phyloP scores from a whole-genome alignment of 2,113 vertebrate genomes.

The Vulpes vulpes region DNA sequence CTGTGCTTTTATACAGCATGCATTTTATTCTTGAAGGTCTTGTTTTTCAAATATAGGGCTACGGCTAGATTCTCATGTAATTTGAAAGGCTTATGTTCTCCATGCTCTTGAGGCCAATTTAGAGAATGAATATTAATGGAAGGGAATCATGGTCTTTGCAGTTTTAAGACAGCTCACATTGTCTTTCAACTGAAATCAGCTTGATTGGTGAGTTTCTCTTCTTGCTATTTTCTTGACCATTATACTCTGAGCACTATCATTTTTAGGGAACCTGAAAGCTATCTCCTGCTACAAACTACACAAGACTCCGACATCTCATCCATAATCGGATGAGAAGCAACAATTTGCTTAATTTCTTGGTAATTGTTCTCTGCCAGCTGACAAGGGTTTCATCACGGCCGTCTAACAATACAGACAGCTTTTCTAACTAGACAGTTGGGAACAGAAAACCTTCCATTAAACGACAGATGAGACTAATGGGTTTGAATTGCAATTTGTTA shows the following conservation, averaged over 20 bases:
- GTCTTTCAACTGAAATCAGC: background rate
- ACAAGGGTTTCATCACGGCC: constrained; percentile 29
- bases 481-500: constrained; percentile 62
- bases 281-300: background rate
- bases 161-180: constrained; percentile 33
- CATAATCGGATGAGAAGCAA: constrained; percentile 47
- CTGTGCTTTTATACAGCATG: background rate
- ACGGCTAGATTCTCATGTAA: background rate
- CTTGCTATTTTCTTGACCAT: background rate
- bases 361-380: constrained; percentile 74
- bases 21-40: background rate
- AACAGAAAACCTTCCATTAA: constrained; percentile 63
- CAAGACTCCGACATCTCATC: background rate
- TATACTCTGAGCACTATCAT: background rate
- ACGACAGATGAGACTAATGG: constrained; percentile 67
- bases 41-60: constrained; percentile 15
- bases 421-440: constrained; percentile 42
- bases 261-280: constrained; percentile 33
- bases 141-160: background rate
- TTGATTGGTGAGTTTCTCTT: background rate
- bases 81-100: background rate
- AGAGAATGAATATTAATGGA: background rate
- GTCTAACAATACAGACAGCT: constrained; percentile 35
- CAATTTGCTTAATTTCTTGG: constrained; percentile 68
- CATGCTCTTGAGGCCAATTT: background rate